Base-by-base conservation (phyloP, 2,888 invertebrate genomes). In the Xestia sexstrigata region DNA sequence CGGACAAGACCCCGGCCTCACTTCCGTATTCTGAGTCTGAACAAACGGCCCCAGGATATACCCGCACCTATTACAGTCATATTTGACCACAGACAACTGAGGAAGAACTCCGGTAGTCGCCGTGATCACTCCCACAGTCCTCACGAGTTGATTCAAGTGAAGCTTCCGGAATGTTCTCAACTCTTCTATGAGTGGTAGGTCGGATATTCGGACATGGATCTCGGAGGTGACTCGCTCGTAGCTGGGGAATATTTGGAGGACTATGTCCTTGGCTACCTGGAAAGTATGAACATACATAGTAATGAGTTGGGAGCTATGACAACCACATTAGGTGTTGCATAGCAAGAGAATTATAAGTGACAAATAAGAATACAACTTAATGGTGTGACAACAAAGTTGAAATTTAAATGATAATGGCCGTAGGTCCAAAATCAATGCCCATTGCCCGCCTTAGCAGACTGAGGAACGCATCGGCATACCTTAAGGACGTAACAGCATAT, bases 21-120 rank as follows among this genome's bases (percentile, higher is more conserved):
- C 98, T 96, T 99, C 99, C 7, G 98, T 97, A 90, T 98, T 98
- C 94, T 99, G 99, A 0, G 98, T 98, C 96, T 99, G 99, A 26
- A 99, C 98, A 93, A 99, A 99, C 0, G 99, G 99, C 0, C 99
- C 99, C 87, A 99, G 96, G 42, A 99, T 97, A 92, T 98, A 99
- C 13, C 99, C 99, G 94, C 99, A 99, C 90, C 99, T 98, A 87
- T 98, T 98, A 97, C 99, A 99, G 95, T 99, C 99, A 92, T 99
- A 99, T 93, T 99, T 99, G 70, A 99, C 98, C 62, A 99, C 97
- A 0, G 99, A 99, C 49, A 99, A 95, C 94, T 99, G 99, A 0
- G 99, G 99, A 78, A 99, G 93, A 15, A 99, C 99, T 0, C 99
- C 99, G 0, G 99, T 99, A 0, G 99, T 98, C 0, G 99, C 98